A percentile compares a stretch with the other conserved stretches of the same genome.
phyloP scores from a whole-genome alignment of 2,797 vertebrate species.

The Bradypodion ventrale region DNA sequence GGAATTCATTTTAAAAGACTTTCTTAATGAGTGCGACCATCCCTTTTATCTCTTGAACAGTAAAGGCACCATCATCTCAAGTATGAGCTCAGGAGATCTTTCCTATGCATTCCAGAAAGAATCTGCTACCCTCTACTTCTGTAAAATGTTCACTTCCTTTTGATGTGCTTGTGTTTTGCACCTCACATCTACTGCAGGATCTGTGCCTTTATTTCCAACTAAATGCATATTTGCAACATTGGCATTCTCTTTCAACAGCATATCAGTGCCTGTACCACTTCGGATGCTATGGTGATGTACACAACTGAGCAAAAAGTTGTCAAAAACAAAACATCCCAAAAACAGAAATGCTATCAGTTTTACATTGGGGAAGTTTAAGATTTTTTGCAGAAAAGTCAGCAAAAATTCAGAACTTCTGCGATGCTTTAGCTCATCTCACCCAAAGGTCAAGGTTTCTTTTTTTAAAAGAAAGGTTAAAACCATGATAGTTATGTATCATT shows the following conservation, averaged over 20 bases:
- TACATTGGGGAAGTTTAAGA: not conserved
- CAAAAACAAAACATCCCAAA: not conserved
- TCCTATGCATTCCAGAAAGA: not conserved
- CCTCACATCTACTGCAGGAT: not conserved
- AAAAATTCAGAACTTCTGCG: not conserved
- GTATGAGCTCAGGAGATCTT: not conserved
- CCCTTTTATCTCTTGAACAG: no score
- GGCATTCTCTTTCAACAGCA: no score
- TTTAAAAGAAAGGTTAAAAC: constrained; percentile 19
- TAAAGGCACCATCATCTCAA: not conserved
- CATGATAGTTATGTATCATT: not conserved
- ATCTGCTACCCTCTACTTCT: no score
- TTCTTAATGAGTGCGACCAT: not conserved
- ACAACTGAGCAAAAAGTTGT: not conserved
- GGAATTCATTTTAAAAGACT: not conserved
- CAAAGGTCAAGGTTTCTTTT: not conserved
- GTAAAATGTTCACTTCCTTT: not conserved
- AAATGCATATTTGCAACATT: no score
- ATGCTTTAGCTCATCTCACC: constrained; percentile 39
- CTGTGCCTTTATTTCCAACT: not conserved
- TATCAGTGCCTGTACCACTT: not conserved
- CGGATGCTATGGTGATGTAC: not conserved
- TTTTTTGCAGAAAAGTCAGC: constrained; percentile 10
- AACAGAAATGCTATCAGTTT: not conserved
- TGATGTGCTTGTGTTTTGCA: not conserved